Conservation (phyloP, 2,113 vertebrate genomes). For the Laterallus jamaicensis region DNA sequence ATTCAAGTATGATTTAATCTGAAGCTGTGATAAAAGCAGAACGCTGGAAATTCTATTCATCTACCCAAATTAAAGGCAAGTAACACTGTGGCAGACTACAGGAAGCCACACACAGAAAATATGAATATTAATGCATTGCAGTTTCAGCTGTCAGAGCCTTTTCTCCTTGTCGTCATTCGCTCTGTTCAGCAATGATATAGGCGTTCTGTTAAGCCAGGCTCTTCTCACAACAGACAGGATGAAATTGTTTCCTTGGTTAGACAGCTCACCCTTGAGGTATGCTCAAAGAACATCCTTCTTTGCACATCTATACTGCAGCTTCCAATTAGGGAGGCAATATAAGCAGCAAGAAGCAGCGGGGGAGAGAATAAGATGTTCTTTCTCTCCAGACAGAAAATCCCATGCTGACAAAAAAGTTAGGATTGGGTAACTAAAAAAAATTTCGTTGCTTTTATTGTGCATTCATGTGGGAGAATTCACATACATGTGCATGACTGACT, state of each 20-base stretch:
- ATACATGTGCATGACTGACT: background rate
- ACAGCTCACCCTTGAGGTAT: constrained; percentile 66
- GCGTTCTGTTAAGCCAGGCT: background rate
- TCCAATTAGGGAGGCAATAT: constrained; percentile 28
- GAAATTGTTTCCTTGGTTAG: constrained; percentile 48
- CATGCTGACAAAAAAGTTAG: background rate
- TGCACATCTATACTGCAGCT: constrained; percentile 17
- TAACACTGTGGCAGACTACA: background rate
- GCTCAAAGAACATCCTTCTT: constrained; percentile 36
- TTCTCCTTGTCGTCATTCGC: background rate
- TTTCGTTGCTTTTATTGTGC: background rate
- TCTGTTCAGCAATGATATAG: background rate
- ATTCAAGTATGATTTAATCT: background rate
- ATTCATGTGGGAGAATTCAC: background rate
- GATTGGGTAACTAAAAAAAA: background rate
- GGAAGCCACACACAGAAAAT: background rate
- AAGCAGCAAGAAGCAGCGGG: background rate
- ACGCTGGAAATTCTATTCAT: background rate
- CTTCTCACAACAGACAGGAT: background rate
- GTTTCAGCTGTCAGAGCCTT: background rate
- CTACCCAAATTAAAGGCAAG: background rate
- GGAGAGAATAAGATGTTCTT: constrained; percentile 9
- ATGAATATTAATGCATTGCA: background rate
- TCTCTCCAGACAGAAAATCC: constrained; percentile 1
- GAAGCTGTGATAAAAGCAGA: background rate